Base-by-base conservation (phyloP, 2,888 invertebrate genomes). In the Callimorpha dominula region DNA sequence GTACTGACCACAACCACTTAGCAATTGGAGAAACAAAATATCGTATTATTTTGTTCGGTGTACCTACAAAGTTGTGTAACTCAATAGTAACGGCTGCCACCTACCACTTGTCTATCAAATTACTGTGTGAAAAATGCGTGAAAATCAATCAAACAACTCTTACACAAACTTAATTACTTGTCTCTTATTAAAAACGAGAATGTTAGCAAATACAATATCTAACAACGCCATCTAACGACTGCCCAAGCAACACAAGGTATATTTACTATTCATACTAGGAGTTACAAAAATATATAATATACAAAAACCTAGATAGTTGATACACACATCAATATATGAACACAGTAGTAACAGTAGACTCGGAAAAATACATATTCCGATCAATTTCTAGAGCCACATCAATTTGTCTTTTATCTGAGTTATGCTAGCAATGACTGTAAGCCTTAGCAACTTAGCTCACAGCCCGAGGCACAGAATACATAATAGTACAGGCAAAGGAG, bases 111-210 rank as follows among this genome's bases (percentile, higher is more conserved):
- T 78, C 73, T 52, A 78, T 80, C 64, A 69, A 57, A 57, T 57
- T 20, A 57, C n/a, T 20, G n/a, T 68, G 74, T 68, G 68, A 74
- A 75, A 80, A 81, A 72, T 72, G 72, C 76, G 64, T 49, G 64
- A 73, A 71, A 76, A 76, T 73, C 73, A 67, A 73, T 73, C 64
- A 62, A 66, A 54, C 2, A 46, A 46, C 8, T 46, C 70, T 82
- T 84, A 76, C 73, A 79, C 76, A 84, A 80, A 77, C 78, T 68
- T 72, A 70, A 77, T 78, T 73, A 77, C 67, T 46, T 46, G 43
- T 46, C 43, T 68, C 71, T 79, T 64, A 67, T 63, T 70, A 70
- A 54, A 62, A 76, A 71, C 63, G 65, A 72, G 75, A 79, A 75
- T 75, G 63, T 20, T 57, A 20, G 9, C 20, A 57, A 57, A 57